Evolutionary conservation across 2,888 invertebrate genomes (phyloP), one percentile per base, ranked within the genome.

Genomic region (Cetonia aurata): DNA sequence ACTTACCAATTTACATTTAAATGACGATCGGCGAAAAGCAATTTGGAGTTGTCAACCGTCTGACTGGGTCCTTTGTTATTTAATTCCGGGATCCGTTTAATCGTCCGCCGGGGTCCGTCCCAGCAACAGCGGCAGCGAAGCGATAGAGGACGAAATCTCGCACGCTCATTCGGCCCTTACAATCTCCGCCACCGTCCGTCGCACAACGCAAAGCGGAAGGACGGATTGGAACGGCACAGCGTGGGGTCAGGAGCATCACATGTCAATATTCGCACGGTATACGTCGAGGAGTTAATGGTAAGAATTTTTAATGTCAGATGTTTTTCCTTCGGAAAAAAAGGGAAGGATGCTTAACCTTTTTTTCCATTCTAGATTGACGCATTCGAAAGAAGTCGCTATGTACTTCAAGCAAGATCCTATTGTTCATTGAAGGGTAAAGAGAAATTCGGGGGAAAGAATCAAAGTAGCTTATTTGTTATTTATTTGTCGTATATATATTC

Each of bases 21-120:
- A 85, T 84, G 80, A 82, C 81, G 83, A 82, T 82, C 81, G 80
- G 79, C 81, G 81, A 80, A 84, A 85, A 83, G 82, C 84, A 84
- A 85, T 84, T 85, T 85, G 83, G 84, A 84, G 81, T 84, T 85
- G 85, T 84, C 85, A 84, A 83, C 81, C 83, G 85, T 84, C 82
- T 83, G 83, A 83, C 80, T 81, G 84, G 78, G 79, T 82, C 84
- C 83, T 83, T 84, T 85, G 85, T 85, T 81, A 81, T 82, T 82
- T 83, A 83, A 83, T 83, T 83, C 81, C 78, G 80, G 80, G 81
- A 75, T 82, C 81, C 76, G 79, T 82, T 82, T 81, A 82, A 82
- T 81, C 81, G 81, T 77, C 75, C 17, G 33, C 37, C 52, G 15
- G 10, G 56, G 41, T 41, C 56, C 56, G 41, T 41, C 13, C 37